Evolutionary conservation across 2,888 invertebrate species (phyloP), one percentile per base, ranked within the genome.

Genomic region (Yponomeuta sedellus): DNA sequence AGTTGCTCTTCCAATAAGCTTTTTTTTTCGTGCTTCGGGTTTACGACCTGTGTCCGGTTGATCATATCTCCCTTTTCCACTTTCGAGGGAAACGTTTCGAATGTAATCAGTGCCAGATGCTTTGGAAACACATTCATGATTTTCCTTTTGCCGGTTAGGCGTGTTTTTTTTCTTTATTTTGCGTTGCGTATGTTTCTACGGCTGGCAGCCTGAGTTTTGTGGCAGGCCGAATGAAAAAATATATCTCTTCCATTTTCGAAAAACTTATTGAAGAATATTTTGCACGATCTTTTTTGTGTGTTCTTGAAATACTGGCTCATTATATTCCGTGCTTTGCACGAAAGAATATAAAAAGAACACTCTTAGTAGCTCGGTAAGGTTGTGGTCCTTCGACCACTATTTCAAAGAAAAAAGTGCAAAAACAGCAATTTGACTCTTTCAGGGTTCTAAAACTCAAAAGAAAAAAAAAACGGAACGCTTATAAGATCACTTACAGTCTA

Each of bases 1-100:
- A 65, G 59, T 65, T 34, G 65, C 59, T 58, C 34, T 16, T 65
- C 65, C 65, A 65, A 65, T 65, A 65, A 65, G 65, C n/a, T 58
- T 65, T 65, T 64, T 64, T 65, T 58, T 34, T 65, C 59, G 65
- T 34, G 28, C 25, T 65, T 65, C 57, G 56, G 10, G 28, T 64
- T 64, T 64, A 64, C 64, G 64, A 57, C 57, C 16, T 56, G 56
- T 56, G 57, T 57, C 64, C 64, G 64, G 64, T 39, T 57, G 64
- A 64, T 64, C 57, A 28, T 64, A 64, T 64, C 64, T 62, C 62
- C 63, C 12, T 22, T 63, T 6, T 63, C 19, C 16, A 20, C 44
- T 34, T 62, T 62, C 61, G n/a, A 28, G 63, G 39, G 28, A 19
- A 12, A 28, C 34, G 34, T 28, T 62, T 62, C 19, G 34, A 28